Evolutionary conservation across 2,113 vertebrate species (phyloP), one percentile per base, ranked within the genome.

Genomic region (Forbesichthys agassizii): DNA sequence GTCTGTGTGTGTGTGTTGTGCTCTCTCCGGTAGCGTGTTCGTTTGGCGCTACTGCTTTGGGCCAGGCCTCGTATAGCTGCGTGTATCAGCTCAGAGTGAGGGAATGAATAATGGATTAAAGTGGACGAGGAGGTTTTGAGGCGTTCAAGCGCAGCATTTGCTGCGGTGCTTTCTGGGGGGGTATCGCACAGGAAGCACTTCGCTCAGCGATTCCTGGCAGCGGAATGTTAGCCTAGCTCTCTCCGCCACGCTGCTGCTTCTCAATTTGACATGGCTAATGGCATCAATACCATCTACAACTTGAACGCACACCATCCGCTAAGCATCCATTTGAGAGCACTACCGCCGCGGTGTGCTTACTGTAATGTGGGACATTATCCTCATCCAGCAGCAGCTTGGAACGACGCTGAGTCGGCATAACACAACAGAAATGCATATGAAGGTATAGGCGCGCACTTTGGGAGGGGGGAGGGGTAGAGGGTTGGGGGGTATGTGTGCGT

Each of bases 21-120:
- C 80, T 78, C 71, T 78, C 72, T 73, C 75, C 68, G 61, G 65
- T 20, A 0, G 67, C 52, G 72, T 66, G 61, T 76, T 73, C 71
- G 60, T 76, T 73, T 70, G 73, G 70, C 71, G 76, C 33, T 66
- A 61, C 77, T 77, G 78, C 83, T 88, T 68, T 86, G 9, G 36
- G 73, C 73, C 68, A 73, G 48, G 69, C 52, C 56, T 68, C 5
- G 61, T 3, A 65, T 48, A 71, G 70, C 63, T 48, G 51, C 58
- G 75, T 62, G 69, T 74, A 52, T 66, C 62, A 49, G 72, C 79
- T 87, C 79, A 84, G 87, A 87, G 84, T 74, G 73, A 72, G 76
- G 9, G 52, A 48, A 87, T 90, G 82, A 90, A 91, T 90, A 89
- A 91, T 90, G 70, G 87, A 91, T 86, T 88, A 83, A 81, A 84